A percentile compares a stretch with the other conserved stretches of the same genome.
phyloP scores from a whole-genome alignment of 2,113 vertebrate genomes.

The Solenodon paradoxus region DNA sequence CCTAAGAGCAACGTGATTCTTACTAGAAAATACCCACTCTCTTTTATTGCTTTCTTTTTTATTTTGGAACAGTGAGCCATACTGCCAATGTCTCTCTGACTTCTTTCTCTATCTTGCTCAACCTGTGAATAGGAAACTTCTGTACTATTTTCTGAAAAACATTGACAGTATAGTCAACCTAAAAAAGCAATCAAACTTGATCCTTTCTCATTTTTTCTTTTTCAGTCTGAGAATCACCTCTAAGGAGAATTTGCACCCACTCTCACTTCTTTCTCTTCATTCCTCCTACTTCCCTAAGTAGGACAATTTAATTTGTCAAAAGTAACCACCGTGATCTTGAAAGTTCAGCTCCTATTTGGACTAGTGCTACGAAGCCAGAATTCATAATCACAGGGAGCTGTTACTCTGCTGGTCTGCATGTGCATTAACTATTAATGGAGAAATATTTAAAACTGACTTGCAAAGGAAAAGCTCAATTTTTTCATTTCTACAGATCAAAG shows the following conservation, averaged over 20 bases:
- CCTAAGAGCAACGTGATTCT: slow-evolving; percentile 38
- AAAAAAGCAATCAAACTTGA: slow-evolving; percentile 11
- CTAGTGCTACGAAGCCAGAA: slow-evolving; percentile 63
- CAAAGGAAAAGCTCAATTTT: slow-evolving; percentile 53
- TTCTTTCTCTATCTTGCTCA: background rate
- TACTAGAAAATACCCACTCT: slow-evolving; percentile 52
- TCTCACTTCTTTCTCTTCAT: slow-evolving; percentile 39
- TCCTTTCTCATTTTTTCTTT: slow-evolving; percentile 19
- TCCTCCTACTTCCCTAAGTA: slow-evolving; percentile 54
- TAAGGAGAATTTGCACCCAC: slow-evolving; percentile 29
- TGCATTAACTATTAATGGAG: slow-evolving; percentile 77
- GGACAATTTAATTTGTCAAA: slow-evolving; percentile 70
- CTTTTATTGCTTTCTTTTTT: slow-evolving; percentile 57
- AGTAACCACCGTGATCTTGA: slow-evolving; percentile 74
- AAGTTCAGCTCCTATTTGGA: slow-evolving; percentile 79
- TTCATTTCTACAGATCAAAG: slow-evolving; percentile 71
- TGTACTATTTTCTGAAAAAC: slow-evolving; percentile 44
- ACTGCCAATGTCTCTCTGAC: background rate
- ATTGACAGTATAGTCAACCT: slow-evolving; percentile 6
- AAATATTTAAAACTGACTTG: slow-evolving; percentile 75
- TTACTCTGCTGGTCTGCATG: slow-evolving; percentile 72
- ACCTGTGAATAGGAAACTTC: background rate
- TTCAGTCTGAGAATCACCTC: slow-evolving; percentile 50
- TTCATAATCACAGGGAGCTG: slow-evolving; percentile 72
- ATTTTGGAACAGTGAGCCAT: slow-evolving; percentile 18